Percentiles rank a stretch among this genome's conserved stretches.
Conservation (phyloP, 1,140 invertebrate genomes). For the Drosophila kanapiae region DNA sequence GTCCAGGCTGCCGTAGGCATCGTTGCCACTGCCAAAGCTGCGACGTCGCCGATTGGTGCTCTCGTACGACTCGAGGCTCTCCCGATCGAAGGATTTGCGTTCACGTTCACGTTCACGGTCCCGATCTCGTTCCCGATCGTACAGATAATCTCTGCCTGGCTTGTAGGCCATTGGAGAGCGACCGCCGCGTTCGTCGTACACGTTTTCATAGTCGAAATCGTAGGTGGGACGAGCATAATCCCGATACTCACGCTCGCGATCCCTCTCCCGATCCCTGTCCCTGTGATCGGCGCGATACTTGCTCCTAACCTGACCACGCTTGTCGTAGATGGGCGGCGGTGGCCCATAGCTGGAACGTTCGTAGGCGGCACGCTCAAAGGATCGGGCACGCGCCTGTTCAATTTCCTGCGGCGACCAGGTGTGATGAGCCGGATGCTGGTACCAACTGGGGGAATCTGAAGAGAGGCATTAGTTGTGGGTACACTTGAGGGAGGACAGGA, state of each 20-base stretch:
- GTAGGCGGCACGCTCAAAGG: constrained; percentile 81
- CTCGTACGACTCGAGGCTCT: constrained; percentile 84
- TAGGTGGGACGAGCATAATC: constrained; percentile 78
- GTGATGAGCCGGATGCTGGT: constrained; percentile 78
- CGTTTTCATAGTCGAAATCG: constrained; percentile 83
- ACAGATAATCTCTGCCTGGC: constrained; percentile 65
- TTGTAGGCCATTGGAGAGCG: constrained; percentile 76
- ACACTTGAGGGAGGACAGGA: accelerated
- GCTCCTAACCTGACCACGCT: constrained; percentile 63
- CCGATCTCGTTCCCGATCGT: constrained; percentile 62
- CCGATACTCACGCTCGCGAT: constrained; percentile 68
- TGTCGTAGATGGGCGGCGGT: constrained; percentile 79
- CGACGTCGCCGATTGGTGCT: constrained; percentile 71
- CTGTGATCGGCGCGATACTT: constrained; percentile 65
- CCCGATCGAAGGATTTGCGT: constrained; percentile 83
- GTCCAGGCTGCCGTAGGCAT: constrained; percentile 82
- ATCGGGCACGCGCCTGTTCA: constrained; percentile 70
- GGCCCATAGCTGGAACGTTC: constrained; percentile 83
- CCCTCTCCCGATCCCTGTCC: constrained; percentile 52
- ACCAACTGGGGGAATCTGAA: constrained; percentile 82
- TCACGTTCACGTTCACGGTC: constrained; percentile 61
- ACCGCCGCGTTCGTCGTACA: constrained; percentile 72
- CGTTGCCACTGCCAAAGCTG: constrained; percentile 83
- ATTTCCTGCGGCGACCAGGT: constrained; percentile 84
- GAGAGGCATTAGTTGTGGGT: too few relatives aligned